A percentile compares a stretch with the other conserved stretches of the same genome.
Conservation (phyloP, 1,140 invertebrate genomes). For the Bombus soroeensis region DNA sequence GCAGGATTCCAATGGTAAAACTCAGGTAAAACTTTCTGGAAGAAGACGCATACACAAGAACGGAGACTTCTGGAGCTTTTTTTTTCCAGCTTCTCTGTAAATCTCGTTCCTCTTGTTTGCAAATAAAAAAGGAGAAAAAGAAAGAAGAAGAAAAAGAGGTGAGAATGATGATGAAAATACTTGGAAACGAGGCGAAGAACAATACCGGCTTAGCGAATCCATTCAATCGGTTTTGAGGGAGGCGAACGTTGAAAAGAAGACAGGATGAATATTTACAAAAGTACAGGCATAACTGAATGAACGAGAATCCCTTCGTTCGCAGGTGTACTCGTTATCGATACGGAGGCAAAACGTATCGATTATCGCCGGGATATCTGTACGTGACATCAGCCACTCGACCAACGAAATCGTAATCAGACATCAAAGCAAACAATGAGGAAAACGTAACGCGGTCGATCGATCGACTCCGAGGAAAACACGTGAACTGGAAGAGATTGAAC, state of each 20-base stretch:
- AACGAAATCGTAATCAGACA: conserved; percentile 27
- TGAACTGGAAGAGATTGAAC: not conserved
- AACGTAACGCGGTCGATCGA: conserved; percentile 15
- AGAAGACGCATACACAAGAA: not conserved
- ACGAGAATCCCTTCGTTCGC: not conserved
- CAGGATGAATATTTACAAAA: conserved; percentile 35
- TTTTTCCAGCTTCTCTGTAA: conserved; percentile 3
- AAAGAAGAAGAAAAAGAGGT: not conserved
- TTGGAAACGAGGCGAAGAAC: conserved; percentile 35
- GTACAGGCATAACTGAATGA: conserved; percentile 7
- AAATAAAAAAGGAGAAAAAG: not conserved
- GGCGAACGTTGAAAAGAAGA: not conserved
- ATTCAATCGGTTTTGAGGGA: conserved; percentile 18
- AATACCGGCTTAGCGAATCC: conserved; percentile 13
- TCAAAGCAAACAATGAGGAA: not conserved
- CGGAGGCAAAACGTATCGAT: conserved; percentile 17
- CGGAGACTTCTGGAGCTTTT: not conserved
- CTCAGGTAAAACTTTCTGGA: conserved; percentile 18
- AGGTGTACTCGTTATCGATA: conserved; percentile 15
- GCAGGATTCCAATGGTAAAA: not conserved
- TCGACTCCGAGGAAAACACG: not conserved
- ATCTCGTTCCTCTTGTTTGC: not conserved
- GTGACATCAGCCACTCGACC: conserved; percentile 29
- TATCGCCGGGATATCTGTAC: conserved; percentile 34
- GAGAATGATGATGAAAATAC: not conserved